Evolutionary conservation across 2,888 invertebrate species (phyloP).

Genomic region (Eupithecia tripunctaria): DNA sequence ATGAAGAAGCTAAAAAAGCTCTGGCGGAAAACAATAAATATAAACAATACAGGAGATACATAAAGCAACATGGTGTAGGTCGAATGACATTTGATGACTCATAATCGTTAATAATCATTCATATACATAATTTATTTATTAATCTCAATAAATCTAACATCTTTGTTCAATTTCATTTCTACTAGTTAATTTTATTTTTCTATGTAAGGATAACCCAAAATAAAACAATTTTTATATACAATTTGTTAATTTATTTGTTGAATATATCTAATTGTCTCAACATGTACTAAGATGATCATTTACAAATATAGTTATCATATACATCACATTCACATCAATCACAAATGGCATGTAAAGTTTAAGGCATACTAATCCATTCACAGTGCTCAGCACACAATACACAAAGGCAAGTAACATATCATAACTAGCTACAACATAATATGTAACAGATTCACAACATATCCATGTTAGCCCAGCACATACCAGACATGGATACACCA

Average conservation of each 20-base stretch:
- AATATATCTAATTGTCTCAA: constrained; percentile 71
- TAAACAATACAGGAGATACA: constrained; percentile 94
- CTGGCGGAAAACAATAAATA: constrained; percentile 94
- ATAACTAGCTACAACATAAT: constrained; percentile 16
- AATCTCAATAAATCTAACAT: constrained; percentile 31
- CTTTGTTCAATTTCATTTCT: constrained; percentile 30
- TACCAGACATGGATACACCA: background rate
- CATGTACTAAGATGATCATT: constrained; percentile 75
- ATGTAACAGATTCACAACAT: constrained; percentile 8
- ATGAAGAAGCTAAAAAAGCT: constrained; percentile 93
- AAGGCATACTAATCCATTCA: constrained; percentile 68
- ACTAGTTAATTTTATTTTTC: constrained; percentile 23
- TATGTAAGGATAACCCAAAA: constrained; percentile 50
- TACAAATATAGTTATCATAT: constrained; percentile 56
- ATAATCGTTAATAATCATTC: constrained; percentile 57
- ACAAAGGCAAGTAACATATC: constrained; percentile 43
- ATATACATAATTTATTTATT: constrained; percentile 36
- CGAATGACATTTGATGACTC: constrained; percentile 96
- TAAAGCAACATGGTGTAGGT: constrained; percentile 95
- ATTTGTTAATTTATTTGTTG: constrained; percentile 77
- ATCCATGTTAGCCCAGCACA: background rate
- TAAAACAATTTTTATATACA: constrained; percentile 71
- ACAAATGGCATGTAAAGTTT: constrained; percentile 71
- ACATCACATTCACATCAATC: constrained; percentile 69
- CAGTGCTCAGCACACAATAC: constrained; percentile 45